Evolutionary conservation across 2,797 vertebrate species (phyloP), one percentile per base, ranked within the genome.

Genomic region (Neosalanx taihuensis): DNA sequence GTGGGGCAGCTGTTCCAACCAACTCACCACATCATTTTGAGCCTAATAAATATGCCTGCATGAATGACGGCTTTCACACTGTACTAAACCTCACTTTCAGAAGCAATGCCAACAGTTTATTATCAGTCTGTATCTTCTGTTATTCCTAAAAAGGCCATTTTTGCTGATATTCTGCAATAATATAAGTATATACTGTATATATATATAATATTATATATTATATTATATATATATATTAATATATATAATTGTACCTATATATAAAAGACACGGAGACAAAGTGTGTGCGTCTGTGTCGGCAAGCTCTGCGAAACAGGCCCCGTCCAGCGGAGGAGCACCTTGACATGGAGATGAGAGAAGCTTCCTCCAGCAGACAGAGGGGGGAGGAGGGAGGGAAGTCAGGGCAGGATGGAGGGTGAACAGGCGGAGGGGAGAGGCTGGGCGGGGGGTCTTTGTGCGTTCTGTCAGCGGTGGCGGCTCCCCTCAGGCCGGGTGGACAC

Each of bases 401-500:
- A 46, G 59, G 75, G 80, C 70, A 77, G 84, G 80, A 77, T 76
- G 71, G 83, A 33, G 79, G 72, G 84, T 75, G 81, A 87, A 87
- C 78, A 62, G 87, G 85, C 72, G 13, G 49, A 72, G 84, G 83
- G 79, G 79, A 79, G 81, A 83, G 86, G 84, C 81, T 83, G 85
- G 81, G 83, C 62, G 81, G 71, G 75, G 81, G 81, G 79, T 74
- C 83, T 88, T 90, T 89, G 88, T 87, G 84, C 72, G 80, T 88
- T 88, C 87, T 88, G 84, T 89, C 86, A 61, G 78, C 26, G 58
- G 78, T 82, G 79, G 84, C 79, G 78, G 85, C 86, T 72, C 85
- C 86, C 87, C 85, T 84, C 78, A 81, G 83, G 86, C 86, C 85
- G 78, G 68, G 88, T 76, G 87, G 90, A 90, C 88, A 87, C 89